phyloP scores from a whole-genome alignment of 2,113 vertebrate genomes.

The Alexandromys fortis region DNA sequence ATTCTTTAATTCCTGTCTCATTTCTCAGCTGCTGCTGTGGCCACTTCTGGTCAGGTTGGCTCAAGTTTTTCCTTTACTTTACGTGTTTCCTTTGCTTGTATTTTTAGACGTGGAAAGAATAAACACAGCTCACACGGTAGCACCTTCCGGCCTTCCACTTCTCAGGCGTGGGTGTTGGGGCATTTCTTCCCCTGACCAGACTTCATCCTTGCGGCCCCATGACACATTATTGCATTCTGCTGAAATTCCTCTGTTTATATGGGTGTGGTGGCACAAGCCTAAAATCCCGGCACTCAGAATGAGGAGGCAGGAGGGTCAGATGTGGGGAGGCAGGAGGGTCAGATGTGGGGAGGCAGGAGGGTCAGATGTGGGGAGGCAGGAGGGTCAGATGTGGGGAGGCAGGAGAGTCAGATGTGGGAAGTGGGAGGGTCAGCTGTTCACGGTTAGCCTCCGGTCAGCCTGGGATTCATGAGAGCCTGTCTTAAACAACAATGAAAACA shows the following conservation, averaged over 20 bases:
- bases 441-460: background rate
- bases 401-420: background rate
- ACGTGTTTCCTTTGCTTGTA: constrained; percentile 68
- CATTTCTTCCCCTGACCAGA: background rate
- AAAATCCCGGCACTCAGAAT: background rate
- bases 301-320: background rate
- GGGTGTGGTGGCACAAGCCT: background rate
- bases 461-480: background rate
- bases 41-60: constrained; percentile 69
- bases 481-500: background rate
- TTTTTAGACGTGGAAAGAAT: constrained; percentile 78
- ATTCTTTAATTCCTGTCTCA: constrained; percentile 76
- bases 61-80: background rate
- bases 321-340: too few species aligned
- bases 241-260: constrained; percentile 35
- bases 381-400: background rate
- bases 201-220: background rate
- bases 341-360: too few species aligned
- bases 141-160: constrained; percentile 54
- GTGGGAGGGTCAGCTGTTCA: background rate
- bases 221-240: background rate
- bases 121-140: constrained; percentile 43
- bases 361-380: too few species aligned
- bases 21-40: constrained; percentile 57
- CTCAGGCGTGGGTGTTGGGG: background rate